phyloP scores from a whole-genome alignment of 1,140 invertebrate genomes.

The Nilaparvata lugens region DNA sequence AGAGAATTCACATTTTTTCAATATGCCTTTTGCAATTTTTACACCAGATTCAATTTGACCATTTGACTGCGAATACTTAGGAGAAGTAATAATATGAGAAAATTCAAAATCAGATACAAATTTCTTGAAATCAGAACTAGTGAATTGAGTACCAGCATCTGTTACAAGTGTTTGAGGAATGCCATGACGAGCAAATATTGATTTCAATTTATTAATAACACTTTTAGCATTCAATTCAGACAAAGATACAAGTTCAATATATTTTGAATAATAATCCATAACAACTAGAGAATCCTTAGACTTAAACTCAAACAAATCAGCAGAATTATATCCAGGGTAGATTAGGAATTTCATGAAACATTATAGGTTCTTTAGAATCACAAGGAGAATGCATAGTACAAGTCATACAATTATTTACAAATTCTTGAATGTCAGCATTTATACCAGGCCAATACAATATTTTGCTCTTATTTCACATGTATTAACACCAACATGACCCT shows the following conservation, averaged over 20 bases:
- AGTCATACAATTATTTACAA: slow-evolving; percentile 24
- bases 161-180: slow-evolving; percentile 2
- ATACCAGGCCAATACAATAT: slow-evolving; percentile 26
- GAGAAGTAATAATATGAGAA: no score
- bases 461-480: slow-evolving; percentile 21
- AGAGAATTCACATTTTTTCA: background rate
- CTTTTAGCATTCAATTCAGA: background rate
- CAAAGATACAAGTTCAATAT: slow-evolving; percentile 11
- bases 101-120: background rate
- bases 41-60: background rate
- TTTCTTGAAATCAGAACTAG: slow-evolving; percentile 1
- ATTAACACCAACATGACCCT: slow-evolving; percentile 26
- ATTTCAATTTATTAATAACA: slow-evolving; percentile 14
- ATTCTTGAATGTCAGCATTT: slow-evolving; percentile 27
- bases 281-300: slow-evolving; percentile 10
- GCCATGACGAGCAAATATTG: slow-evolving; percentile 12
- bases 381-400: slow-evolving; percentile 23
- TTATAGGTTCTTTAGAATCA: slow-evolving; percentile 7
- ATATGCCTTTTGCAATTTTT: background rate
- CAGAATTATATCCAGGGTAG: slow-evolving; percentile 18
- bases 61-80: background rate
- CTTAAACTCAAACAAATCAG: slow-evolving; percentile 22
- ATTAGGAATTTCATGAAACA: background rate
- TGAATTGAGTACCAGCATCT: slow-evolving; percentile 5
- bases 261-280: slow-evolving; percentile 19